A percentile compares a stretch with the other conserved stretches of the same genome.
These are phyloP conservation scores for Brachionus sp. DNA, from an alignment of 1,140 invertebrate genomes.

Conservation along the genomic window DNA sequence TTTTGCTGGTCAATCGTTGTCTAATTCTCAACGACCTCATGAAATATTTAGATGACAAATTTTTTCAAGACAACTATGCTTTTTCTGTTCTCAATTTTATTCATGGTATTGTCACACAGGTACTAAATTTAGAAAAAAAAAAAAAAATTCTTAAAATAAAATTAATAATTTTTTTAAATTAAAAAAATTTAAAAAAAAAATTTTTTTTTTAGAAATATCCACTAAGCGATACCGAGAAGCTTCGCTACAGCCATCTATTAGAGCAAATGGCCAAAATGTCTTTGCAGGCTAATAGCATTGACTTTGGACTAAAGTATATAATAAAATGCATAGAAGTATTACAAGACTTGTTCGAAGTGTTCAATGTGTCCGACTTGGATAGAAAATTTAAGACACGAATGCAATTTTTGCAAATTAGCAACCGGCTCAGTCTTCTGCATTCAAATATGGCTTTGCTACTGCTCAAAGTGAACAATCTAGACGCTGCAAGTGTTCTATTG, in stretches of 20 bases:
- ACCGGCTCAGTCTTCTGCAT: constrained; percentile 11
- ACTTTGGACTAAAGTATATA: constrained; percentile 7
- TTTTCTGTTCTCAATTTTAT: not conserved
- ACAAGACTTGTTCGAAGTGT: constrained; percentile 31
- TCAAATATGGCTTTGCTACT: constrained; percentile 31
- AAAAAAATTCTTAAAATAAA: not conserved
- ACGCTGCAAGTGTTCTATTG: constrained; percentile 1
- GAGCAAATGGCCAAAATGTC: constrained; percentile 11
- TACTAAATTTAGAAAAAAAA: not conserved
- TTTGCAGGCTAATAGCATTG: not conserved
- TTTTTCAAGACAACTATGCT: not conserved
- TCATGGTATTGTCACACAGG: not conserved
- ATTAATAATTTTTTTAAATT: too few species aligned
- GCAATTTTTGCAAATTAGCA: constrained; percentile 33
- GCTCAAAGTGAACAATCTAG: constrained; percentile 18
- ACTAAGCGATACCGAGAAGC: constrained; percentile 16
- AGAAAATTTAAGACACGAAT: constrained; percentile 14
- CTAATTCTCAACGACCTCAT: constrained; percentile 23
- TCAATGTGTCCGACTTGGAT: constrained; percentile 7
- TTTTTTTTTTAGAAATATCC: constrained; percentile 22
- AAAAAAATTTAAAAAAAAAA: not conserved
- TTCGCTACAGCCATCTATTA: not conserved
- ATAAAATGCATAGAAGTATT: constrained; percentile 27
- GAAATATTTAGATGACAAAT: not conserved
- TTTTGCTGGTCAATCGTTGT: not conserved